Conservation (phyloP, 2,113 vertebrate genomes). For the Antechinus flavipes region DNA sequence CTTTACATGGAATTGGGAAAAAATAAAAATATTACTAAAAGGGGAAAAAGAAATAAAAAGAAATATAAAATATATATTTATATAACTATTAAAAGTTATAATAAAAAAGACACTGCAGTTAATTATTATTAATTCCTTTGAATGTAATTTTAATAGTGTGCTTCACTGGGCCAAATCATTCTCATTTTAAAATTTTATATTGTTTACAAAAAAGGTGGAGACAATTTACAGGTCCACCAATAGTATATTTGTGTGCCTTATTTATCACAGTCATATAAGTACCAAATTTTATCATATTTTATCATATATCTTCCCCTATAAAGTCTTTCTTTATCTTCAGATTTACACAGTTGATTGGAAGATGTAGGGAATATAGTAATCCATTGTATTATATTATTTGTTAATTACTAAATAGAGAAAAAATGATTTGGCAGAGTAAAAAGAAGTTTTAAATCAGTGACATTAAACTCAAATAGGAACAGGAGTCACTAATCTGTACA, state of each 20-base stretch:
- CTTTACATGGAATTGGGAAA: too few relatives aligned
- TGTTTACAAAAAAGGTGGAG: not conserved
- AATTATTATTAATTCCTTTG: not conserved
- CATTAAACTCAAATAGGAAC: not conserved
- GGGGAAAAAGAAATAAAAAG: not conserved
- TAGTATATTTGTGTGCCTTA: not conserved
- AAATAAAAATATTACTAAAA: too few relatives aligned
- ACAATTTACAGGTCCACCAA: not conserved
- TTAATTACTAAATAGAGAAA: not conserved
- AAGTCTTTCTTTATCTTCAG: not conserved
- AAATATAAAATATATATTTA: too few relatives aligned
- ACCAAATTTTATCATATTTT: not conserved
- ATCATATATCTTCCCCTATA: not conserved
- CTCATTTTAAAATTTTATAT: not conserved
- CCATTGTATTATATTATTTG: not conserved
- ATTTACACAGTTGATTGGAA: not conserved
- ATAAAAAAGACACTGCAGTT: too few relatives aligned
- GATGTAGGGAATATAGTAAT: not conserved
- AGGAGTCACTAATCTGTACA: not conserved
- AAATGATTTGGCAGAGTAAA: not conserved
- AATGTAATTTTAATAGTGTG: not conserved
- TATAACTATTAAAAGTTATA: too few relatives aligned
- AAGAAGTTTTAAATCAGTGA: not conserved
- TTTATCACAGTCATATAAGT: not conserved
- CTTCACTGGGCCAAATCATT: not conserved